Conservation (phyloP, 1,140 invertebrate species). For the Meloidogyne chitwoodi region DNA sequence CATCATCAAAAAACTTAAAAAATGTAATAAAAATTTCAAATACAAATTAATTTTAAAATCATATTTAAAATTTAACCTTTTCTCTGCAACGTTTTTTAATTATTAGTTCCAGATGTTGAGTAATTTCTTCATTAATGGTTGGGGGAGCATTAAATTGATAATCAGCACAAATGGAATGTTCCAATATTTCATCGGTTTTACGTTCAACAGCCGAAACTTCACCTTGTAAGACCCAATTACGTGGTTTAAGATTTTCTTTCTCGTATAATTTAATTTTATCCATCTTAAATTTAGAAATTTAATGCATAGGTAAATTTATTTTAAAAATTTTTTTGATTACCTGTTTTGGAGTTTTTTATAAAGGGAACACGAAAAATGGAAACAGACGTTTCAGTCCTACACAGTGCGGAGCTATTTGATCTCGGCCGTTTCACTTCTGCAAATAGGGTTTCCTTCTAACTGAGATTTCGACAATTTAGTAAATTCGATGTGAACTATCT, state of each 20-base stretch:
- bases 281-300: slow-evolving; percentile 20
- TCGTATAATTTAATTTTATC: slow-evolving; percentile 73
- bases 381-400: too few species aligned
- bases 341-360: too few species aligned
- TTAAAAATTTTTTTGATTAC: too few species aligned
- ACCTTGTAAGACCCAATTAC: slow-evolving; percentile 86
- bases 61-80: slow-evolving; percentile 62
- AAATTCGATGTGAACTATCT: too few species aligned
- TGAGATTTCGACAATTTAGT: too few species aligned
- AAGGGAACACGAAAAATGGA: too few species aligned
- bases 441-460: too few species aligned
- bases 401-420: too few species aligned
- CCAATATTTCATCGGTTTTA: slow-evolving; percentile 83
- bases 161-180: slow-evolving; percentile 87
- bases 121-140: slow-evolving; percentile 83
- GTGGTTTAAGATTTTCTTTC: slow-evolving; percentile 74
- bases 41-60: neutral
- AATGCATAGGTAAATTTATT: too few species aligned
- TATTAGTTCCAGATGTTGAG: slow-evolving; percentile 79
- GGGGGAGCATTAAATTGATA: slow-evolving; percentile 70
- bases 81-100: slow-evolving; percentile 87
- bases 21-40: slow-evolving; percentile 2
- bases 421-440: too few species aligned
- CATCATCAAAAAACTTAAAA: slow-evolving; percentile 80
- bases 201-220: slow-evolving; percentile 75